These are phyloP conservation scores for Eulacestoma nigropectus DNA, from an alignment of 2,113 vertebrate genomes.

Conservation along the genomic window DNA sequence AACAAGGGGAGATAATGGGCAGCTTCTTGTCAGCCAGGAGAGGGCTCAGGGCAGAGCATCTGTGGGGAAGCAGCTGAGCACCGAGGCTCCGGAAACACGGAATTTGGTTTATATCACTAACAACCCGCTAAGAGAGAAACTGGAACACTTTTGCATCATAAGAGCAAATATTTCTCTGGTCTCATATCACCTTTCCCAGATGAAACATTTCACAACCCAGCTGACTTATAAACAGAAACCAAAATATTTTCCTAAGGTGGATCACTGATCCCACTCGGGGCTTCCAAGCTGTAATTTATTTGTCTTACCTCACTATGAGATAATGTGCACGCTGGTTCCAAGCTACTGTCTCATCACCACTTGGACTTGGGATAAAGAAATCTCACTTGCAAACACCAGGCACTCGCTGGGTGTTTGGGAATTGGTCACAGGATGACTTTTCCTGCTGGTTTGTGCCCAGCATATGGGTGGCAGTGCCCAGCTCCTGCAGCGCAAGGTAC, in stretches of 20 bases:
- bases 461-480: neutral
- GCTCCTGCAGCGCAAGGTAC: neutral
- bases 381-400: neutral
- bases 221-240: slow-evolving; percentile 46
- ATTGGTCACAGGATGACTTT: neutral
- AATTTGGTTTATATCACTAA: neutral
- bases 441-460: neutral
- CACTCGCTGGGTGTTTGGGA: neutral
- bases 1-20: neutral
- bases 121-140: slow-evolving; percentile 26
- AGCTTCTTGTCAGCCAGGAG: neutral
- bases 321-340: neutral
- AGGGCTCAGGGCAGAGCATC: neutral
- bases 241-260: slow-evolving; percentile 62
- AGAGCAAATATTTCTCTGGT: slow-evolving; percentile 42
- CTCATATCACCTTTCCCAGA: slow-evolving; percentile 61
- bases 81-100: neutral
- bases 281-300: slow-evolving; percentile 39
- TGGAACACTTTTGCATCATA: slow-evolving; percentile 5
- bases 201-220: slow-evolving; percentile 48
- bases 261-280: neutral
- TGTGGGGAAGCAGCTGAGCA: neutral
- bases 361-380: neutral
- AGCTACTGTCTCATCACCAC: slow-evolving; percentile 33
- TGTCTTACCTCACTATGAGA: slow-evolving; percentile 56